These are phyloP conservation scores for Limnothrissa miodon DNA, from an alignment of 2,113 vertebrate species.

Conservation along the genomic window DNA sequence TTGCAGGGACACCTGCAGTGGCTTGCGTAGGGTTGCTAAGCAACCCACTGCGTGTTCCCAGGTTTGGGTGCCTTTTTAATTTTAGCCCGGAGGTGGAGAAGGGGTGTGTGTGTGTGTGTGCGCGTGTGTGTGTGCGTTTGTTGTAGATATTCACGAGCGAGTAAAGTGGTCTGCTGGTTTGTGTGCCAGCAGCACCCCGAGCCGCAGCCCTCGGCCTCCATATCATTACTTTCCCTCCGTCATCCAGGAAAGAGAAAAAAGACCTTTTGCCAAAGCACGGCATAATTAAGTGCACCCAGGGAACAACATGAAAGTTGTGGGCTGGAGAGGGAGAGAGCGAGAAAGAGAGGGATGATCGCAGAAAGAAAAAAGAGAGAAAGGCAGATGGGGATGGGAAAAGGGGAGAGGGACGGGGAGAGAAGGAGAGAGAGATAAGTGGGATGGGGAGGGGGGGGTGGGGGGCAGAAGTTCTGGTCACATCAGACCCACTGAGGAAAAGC, in stretches of 20 bases:
- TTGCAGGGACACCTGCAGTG: slow-evolving; percentile 62
- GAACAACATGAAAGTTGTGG: slow-evolving; percentile 16
- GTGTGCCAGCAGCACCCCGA: background rate
- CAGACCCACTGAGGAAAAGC: slow-evolving; percentile 25
- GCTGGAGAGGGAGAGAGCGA: slow-evolving; percentile 4
- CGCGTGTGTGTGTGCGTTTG: background rate
- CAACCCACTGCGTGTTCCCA: slow-evolving; percentile 65
- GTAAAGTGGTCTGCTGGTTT: background rate
- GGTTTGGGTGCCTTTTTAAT: slow-evolving; percentile 61
- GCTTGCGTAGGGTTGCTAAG: slow-evolving; percentile 68
- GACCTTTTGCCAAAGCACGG: slow-evolving; percentile 14
- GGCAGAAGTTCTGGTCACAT: slow-evolving; percentile 16
- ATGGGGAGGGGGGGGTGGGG: background rate
- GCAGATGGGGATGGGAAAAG: background rate
- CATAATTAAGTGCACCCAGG: slow-evolving; percentile 35
- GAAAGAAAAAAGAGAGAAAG: slow-evolving; percentile 16
- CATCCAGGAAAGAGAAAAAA: too few species aligned
- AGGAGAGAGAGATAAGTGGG: background rate
- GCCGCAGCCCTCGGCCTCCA: slow-evolving; percentile 27
- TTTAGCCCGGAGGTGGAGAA: slow-evolving; percentile 52
- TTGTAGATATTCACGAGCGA: background rate
- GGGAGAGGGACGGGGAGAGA: background rate
- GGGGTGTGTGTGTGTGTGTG: background rate
- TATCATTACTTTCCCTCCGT: slow-evolving; percentile 28
- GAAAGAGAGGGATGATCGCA: slow-evolving; percentile 5